Percentiles rank a stretch among this genome's conserved stretches.
phyloP scores from a whole-genome alignment of 2,113 vertebrate species.

The Cyprinodon tularosa region DNA sequence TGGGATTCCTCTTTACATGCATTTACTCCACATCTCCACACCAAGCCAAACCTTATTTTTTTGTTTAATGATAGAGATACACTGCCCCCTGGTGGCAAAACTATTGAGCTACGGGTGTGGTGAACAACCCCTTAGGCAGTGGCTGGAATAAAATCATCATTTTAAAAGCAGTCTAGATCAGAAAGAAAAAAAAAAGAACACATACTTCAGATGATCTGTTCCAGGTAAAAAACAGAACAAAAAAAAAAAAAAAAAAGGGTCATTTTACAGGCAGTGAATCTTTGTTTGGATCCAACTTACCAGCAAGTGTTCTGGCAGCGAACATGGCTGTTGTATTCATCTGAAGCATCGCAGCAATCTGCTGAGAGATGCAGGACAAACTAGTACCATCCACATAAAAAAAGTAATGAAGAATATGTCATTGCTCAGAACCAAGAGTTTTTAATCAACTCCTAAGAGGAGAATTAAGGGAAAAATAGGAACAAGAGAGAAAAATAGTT shows the following conservation, averaged over 20 bases:
- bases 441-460: not conserved
- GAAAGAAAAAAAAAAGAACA: not conserved
- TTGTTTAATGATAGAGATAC: constrained; percentile 54
- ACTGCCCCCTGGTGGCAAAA: constrained; percentile 71
- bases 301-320: constrained; percentile 77
- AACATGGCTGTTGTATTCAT: constrained; percentile 75
- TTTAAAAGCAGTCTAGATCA: not conserved
- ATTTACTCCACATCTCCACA: constrained; percentile 24
- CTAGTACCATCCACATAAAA: constrained; percentile 37
- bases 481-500: not conserved
- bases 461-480: not conserved
- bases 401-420: constrained; percentile 15
- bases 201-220: not conserved
- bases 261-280: constrained; percentile 41
- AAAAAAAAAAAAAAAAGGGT: constrained; percentile 2
- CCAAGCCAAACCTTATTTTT: not conserved
- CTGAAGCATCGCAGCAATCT: constrained; percentile 79
- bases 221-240: not conserved
- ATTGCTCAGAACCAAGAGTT: not conserved
- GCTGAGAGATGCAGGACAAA: constrained; percentile 46
- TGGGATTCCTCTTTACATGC: constrained; percentile 27
- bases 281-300: constrained; percentile 62
- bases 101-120: not conserved
- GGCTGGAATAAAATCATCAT: not conserved
- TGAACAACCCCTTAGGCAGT: not conserved